These are phyloP conservation scores for Aurelia coerulea DNA, from an alignment of 30 jellyfish, hydroid and myxozoan species.

Conservation along the genomic window DNA sequence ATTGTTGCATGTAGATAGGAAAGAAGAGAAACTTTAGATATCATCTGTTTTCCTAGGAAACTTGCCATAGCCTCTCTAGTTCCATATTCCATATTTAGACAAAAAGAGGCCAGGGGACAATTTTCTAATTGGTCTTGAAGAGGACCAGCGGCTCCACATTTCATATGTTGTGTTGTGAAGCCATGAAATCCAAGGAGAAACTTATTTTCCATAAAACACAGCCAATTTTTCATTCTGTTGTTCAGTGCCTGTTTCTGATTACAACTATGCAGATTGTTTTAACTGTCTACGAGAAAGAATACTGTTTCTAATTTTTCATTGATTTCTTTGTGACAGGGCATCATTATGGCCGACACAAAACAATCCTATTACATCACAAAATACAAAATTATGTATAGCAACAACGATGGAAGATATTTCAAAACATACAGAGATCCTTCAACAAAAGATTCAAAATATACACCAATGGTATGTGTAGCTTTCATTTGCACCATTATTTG, in stretches of 20 bases:
- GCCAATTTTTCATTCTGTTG: too few relatives aligned
- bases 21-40: too few relatives aligned
- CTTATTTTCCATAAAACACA: too few relatives aligned
- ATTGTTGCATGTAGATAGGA: too few relatives aligned
- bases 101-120: too few relatives aligned
- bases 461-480: constrained; percentile 9
- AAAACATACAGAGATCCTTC: constrained; percentile 30
- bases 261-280: neutral
- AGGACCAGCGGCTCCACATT: too few relatives aligned
- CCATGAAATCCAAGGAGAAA: too few relatives aligned
- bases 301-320: too few relatives aligned
- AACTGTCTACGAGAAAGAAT: neutral
- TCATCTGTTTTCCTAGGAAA: too few relatives aligned
- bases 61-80: constrained; percentile 2
- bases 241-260: neutral
- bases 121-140: too few relatives aligned
- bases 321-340: constrained; percentile 47
- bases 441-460: constrained; percentile 13
- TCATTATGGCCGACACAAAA: constrained; percentile 70
- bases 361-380: constrained; percentile 72
- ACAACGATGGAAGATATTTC: constrained; percentile 46
- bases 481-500: too few relatives aligned
- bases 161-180: too few relatives aligned
- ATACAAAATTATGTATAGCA: constrained; percentile 74
- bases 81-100: neutral